A percentile compares a stretch with the other conserved stretches of the same genome.
Conservation (phyloP, 1,140 invertebrate species). For the Aphidius ervi region DNA sequence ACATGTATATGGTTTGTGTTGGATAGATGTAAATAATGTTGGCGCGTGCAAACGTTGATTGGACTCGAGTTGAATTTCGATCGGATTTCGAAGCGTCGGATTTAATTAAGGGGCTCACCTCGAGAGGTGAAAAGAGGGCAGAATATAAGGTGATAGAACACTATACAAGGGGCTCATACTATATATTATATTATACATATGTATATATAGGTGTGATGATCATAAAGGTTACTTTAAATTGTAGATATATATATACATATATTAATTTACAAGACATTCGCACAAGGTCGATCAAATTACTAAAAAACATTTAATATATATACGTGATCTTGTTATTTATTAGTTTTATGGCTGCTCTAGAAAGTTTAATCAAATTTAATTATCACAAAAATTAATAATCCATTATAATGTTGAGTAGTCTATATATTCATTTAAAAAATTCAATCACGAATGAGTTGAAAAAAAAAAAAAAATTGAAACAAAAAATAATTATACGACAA, state of each 20-base stretch:
- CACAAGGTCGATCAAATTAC: too few relatives aligned
- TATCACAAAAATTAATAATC: neutral
- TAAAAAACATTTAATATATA: too few relatives aligned
- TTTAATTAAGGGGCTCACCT: constrained; percentile 28
- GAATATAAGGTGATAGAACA: neutral
- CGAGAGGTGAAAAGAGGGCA: neutral
- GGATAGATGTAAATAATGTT: constrained; percentile 1
- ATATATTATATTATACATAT: too few relatives aligned
- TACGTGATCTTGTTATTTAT: too few relatives aligned
- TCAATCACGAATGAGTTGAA: neutral
- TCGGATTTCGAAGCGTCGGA: constrained; percentile 27
- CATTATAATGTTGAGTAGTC: neutral
- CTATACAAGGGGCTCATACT: neutral
- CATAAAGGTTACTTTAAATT: too few relatives aligned
- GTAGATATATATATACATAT: too few relatives aligned
- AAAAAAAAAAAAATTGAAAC: constrained; percentile 11
- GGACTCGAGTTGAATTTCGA: constrained; percentile 25
- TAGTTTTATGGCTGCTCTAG: too few relatives aligned
- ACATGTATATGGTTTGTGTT: too few relatives aligned
- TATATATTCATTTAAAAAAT: neutral
- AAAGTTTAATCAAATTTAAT: too few relatives aligned
- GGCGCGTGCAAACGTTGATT: constrained; percentile 19
- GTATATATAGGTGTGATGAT: too few relatives aligned
- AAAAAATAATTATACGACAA: too few relatives aligned
- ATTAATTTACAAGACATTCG: too few relatives aligned